phyloP scores from a whole-genome alignment of 2,888 invertebrate species.

The Labia minor region DNA sequence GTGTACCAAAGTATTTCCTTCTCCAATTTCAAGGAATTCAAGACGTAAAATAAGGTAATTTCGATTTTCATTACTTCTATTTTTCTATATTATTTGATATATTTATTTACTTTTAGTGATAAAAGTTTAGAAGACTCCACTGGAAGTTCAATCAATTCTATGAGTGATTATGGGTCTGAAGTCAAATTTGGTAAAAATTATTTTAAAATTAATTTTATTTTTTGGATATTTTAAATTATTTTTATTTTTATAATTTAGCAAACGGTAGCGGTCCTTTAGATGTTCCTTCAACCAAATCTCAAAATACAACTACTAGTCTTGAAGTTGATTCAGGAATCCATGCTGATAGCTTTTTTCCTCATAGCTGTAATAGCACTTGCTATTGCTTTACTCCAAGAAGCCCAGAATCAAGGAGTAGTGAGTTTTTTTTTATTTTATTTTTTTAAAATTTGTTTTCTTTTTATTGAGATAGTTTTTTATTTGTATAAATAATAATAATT shows the following conservation, averaged over 20 bases:
- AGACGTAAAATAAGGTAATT: background rate
- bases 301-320: slow-evolving; percentile 20
- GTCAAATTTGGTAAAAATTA: slow-evolving; percentile 21
- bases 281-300: slow-evolving; percentile 20
- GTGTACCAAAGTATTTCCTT: slow-evolving; percentile 38
- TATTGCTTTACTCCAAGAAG: slow-evolving; percentile 37
- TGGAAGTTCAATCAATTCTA: slow-evolving; percentile 28
- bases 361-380: slow-evolving; percentile 21
- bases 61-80: background rate
- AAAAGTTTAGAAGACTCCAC: slow-evolving; percentile 28
- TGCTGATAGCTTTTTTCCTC: slow-evolving; percentile 28
- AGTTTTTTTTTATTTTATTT: slow-evolving; percentile 21
- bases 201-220: background rate
- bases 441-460: background rate
- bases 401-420: slow-evolving; percentile 22
- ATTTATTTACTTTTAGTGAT: slow-evolving; percentile 26
- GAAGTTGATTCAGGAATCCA: slow-evolving; percentile 30
- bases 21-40: slow-evolving; percentile 25
- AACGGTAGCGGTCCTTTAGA: slow-evolving; percentile 23
- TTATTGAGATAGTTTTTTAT: too few relatives aligned
- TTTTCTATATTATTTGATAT: slow-evolving; percentile 1
- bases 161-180: slow-evolving; percentile 26
- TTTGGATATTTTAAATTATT: slow-evolving; percentile 14
- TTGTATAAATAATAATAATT: too few relatives aligned
- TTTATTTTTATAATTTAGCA: slow-evolving; percentile 5